Base-by-base conservation (phyloP, 2,888 invertebrate species). In the Thalpophila matura region DNA sequence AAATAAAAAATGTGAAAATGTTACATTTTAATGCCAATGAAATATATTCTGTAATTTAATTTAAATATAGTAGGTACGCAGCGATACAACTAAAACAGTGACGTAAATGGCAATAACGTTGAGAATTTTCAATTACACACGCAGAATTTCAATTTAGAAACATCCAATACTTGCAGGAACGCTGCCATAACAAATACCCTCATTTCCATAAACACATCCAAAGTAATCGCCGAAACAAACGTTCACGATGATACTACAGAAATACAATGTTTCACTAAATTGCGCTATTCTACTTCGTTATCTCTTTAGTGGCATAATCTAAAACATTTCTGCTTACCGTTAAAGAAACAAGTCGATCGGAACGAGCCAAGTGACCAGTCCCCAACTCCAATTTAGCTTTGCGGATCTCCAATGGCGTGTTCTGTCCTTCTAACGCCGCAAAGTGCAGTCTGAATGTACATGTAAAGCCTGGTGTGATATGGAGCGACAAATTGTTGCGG, bases 331-430 rank as follows among this genome's bases (percentile, higher is more conserved):
- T 62, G 59, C 62, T 74, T 67, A 74, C 53, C 43, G 56, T 31
- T 67, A 79, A 79, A 80, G 84, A 80, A 84, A 81, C 81, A 83
- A 84, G 79, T 81, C 74, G 81, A 75, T 83, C 56, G 84, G 82
- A 80, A 78, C 76, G 78, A 70, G 76, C 77, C 74, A 74, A 85
- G 83, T 85, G 84, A 85, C 78, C 81, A 74, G 75, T 82, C 79
- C 83, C 83, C 74, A 77, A 81, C 84, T 87, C 85, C 88, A 88
- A 90, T 89, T 89, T 88, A 83, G 85, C 79, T 80, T 74, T 85
- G 82, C 79, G 82, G 85, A 82, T 82, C 81, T 85, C 79, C 78
- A 78, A 78, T 86, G 76, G 85, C 79, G 79, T 78, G 83, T 80
- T 76, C 74, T 80, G 79, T 85, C 86, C 74, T 80, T 80, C 79